phyloP scores from a whole-genome alignment of 2,113 vertebrate genomes.

The Brachyistius frenatus region DNA sequence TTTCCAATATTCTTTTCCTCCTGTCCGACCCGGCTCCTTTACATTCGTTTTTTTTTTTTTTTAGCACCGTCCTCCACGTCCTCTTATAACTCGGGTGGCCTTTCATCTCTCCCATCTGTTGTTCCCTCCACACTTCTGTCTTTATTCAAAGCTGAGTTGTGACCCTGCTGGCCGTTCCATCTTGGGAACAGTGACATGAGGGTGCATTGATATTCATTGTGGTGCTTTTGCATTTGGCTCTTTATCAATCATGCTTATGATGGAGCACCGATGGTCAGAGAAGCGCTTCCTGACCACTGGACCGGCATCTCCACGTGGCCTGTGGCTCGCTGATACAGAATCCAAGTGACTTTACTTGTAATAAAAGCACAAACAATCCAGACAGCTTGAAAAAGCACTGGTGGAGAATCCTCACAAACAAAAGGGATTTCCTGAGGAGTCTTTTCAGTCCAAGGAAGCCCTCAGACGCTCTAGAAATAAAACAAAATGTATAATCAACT shows the following conservation, averaged over 20 bases:
- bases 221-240: constrained; percentile 54
- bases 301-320: constrained; percentile 6
- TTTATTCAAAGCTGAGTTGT: constrained; percentile 56
- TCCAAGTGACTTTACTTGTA: background rate
- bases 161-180: constrained; percentile 48
- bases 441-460: constrained; percentile 17
- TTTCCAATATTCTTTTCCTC: constrained; percentile 41
- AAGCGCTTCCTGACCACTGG: constrained; percentile 11
- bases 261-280: constrained; percentile 32
- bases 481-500: constrained; percentile 64
- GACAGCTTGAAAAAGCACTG: constrained; percentile 4
- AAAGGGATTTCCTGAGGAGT: constrained; percentile 30
- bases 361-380: constrained; percentile 8
- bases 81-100: background rate
- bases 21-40: constrained; percentile 15
- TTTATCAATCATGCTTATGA: constrained; percentile 65
- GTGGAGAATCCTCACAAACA: background rate
- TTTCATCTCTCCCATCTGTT: constrained; percentile 26
- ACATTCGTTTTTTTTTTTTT: constrained; percentile 17
- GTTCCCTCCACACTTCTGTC: constrained; percentile 20
- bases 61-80: constrained; percentile 17
- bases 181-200: constrained; percentile 40
- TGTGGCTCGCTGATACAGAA: background rate
- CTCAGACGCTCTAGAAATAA: constrained; percentile 14
- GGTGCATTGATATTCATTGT: constrained; percentile 64